Evolutionary conservation across 1,140 invertebrate species (phyloP).

Genomic region (Laupala kohalensis): DNA sequence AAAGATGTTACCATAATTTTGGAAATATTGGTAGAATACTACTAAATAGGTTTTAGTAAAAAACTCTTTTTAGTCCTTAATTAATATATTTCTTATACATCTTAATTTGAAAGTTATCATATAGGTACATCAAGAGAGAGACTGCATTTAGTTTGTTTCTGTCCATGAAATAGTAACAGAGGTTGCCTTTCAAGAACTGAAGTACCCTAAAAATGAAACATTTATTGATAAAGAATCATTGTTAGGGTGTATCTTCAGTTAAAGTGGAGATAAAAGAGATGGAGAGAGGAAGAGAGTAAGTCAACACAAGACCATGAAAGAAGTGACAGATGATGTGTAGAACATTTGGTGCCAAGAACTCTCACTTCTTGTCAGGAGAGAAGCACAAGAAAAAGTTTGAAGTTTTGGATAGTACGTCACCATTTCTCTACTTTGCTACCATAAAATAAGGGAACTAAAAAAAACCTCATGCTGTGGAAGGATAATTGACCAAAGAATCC

Average conservation of each 20-base stretch:
- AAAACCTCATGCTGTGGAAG: not conserved
- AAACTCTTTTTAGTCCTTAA: too few relatives aligned
- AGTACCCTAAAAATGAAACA: not conserved
- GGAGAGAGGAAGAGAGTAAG: not conserved
- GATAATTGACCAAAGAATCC: not conserved
- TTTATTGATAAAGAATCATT: too few relatives aligned
- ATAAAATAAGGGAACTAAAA: slow-evolving; percentile 1
- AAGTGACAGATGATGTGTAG: not conserved
- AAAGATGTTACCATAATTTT: too few relatives aligned
- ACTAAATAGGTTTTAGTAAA: too few relatives aligned
- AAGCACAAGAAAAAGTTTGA: slow-evolving; percentile 13
- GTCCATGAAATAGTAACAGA: too few relatives aligned
- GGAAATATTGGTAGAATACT: too few relatives aligned
- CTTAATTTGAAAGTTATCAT: too few relatives aligned
- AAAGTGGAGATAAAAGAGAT: not conserved
- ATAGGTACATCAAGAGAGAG: too few relatives aligned
- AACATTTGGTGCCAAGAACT: not conserved
- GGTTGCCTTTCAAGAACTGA: too few relatives aligned
- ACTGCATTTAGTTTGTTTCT: too few relatives aligned
- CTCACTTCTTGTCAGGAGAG: not conserved
- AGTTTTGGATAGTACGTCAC: slow-evolving; percentile 48
- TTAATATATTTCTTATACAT: too few relatives aligned
- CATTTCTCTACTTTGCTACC: slow-evolving; percentile 18
- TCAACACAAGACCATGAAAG: not conserved
- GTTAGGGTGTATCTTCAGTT: not conserved